Base-by-base conservation (phyloP, 2,888 invertebrate species). In the Spicauda simplicius region DNA sequence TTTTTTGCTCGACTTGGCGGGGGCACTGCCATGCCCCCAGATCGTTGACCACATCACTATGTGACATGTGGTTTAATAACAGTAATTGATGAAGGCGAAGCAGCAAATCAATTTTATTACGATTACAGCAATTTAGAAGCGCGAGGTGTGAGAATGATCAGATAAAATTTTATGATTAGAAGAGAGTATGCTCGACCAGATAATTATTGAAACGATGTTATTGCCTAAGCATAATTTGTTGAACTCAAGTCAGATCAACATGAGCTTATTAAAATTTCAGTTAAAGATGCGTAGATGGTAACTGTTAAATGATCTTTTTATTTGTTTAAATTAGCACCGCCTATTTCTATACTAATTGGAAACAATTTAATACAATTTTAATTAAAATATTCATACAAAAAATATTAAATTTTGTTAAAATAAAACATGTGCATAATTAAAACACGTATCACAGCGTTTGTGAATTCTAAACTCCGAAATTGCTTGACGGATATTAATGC, bases 41-140 rank as follows among this genome's bases (percentile, higher is more conserved):
- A 5, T 58, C 64, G 57, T 30, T 45, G n/a, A 25, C 20, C 41
- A 3, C 41, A 0, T 45, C 12, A n/a, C 25, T 2, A 25, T 65
- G 19, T 18, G 30, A 54, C 65, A 59, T 45, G 53, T 59, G n/a
- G 18, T 14, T 54, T 33, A 52, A 11, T 19, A 50, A 50, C 18
- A 60, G 59, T 66, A 66, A 65, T 65, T 59, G 59, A 65, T 60
- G 66, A 60, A 60, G 54, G 55, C 60, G 50, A 60, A 65, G 65
- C 54, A 65, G 45, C 65, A 54, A 65, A 66, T 66, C 66, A 66
- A 66, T 60, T 66, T 66, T 66, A 66, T 66, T 66, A 55, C 33
- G 50, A 66, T 55, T 66, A 66, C 55, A 66, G 55, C 60, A 60
- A 60, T 66, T 66, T 66, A 60, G 59, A 37, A 60, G 66, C 60